Evolutionary conservation across 92 coral and sea anemone species (phyloP).

Genomic region (Siderastrea siderea): DNA sequence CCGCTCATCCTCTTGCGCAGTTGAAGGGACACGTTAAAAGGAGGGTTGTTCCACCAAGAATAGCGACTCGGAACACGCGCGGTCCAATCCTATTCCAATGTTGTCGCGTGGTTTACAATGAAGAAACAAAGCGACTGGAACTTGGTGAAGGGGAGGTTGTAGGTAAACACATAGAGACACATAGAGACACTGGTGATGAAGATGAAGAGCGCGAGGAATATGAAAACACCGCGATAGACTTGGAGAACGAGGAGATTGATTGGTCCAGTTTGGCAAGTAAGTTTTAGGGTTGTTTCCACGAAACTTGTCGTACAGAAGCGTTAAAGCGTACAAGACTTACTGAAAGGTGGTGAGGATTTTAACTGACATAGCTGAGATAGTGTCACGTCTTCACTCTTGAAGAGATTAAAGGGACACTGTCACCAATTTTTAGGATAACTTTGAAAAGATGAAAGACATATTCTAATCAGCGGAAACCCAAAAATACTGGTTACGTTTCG

Average conservation of each 20-base stretch:
- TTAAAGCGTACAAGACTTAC: too few species aligned
- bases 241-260: background rate
- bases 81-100: slow-evolving; percentile 14
- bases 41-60: background rate
- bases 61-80: background rate
- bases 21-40: too few species aligned
- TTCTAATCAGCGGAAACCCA: too few species aligned
- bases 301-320: too few species aligned
- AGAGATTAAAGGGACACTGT: too few species aligned
- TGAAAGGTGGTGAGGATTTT: too few species aligned
- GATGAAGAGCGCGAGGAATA: background rate
- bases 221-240: background rate
- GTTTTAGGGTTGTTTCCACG: too few species aligned
- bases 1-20: background rate
- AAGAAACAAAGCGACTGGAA: slow-evolving; percentile 4
- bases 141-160: background rate
- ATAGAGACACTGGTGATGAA: background rate
- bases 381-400: too few species aligned
- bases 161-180: background rate
- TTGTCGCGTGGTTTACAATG: background rate
- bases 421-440: too few species aligned
- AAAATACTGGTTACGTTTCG: too few species aligned
- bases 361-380: too few species aligned
- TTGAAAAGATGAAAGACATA: too few species aligned
- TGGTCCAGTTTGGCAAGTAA: background rate